A percentile compares a stretch with the other conserved stretches of the same genome.
These are phyloP conservation scores for Drosophila watanabei DNA, from an alignment of 1,140 invertebrate genomes.

Conservation along the genomic window DNA sequence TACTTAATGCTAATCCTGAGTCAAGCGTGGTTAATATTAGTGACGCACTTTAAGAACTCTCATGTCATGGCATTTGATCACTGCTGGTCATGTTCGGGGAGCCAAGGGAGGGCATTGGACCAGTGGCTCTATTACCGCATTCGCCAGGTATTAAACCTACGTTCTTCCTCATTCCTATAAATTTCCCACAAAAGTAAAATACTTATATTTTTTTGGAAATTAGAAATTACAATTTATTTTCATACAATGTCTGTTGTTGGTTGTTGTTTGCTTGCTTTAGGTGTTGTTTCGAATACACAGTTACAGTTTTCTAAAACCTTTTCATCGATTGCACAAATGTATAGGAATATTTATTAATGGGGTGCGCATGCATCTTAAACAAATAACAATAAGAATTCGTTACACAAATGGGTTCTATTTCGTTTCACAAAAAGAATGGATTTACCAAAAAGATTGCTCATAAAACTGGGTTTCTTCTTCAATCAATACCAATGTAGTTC, in stretches of 20 bases:
- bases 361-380: constrained; percentile 51
- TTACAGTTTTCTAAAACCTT: constrained; percentile 69
- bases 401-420: constrained; percentile 19
- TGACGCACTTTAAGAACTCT: too few species aligned
- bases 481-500: constrained; percentile 15
- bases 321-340: constrained; percentile 43
- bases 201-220: constrained; percentile 73
- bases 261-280: constrained; percentile 61
- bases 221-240: constrained; percentile 86
- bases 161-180: neutral
- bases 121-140: too few species aligned
- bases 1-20: too few species aligned
- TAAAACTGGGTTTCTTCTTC: constrained; percentile 18
- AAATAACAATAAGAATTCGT: constrained; percentile 63
- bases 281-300: constrained; percentile 80
- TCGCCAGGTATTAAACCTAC: too few species aligned
- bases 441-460: constrained; percentile 4
- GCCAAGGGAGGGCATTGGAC: too few species aligned
- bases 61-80: too few species aligned
- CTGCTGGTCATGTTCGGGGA: too few species aligned
- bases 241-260: constrained; percentile 83
- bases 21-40: too few species aligned
- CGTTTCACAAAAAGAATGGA: constrained; percentile 18
- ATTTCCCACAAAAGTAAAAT: neutral
- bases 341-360: constrained; percentile 19